Evolutionary conservation across 2,888 invertebrate species (phyloP).

Genomic region (Baccha elongata): DNA sequence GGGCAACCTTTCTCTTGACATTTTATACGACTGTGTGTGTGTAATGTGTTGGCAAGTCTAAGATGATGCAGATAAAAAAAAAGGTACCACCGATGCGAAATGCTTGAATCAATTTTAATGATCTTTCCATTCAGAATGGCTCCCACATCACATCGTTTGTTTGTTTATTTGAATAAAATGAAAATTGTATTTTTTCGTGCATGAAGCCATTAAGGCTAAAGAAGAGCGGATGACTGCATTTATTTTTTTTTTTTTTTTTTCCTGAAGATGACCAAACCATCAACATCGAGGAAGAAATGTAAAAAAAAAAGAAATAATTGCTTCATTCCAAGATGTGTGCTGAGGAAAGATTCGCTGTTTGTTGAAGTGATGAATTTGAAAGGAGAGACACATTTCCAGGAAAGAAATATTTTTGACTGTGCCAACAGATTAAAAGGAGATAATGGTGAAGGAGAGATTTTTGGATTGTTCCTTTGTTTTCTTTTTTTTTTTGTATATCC

Average conservation of each 20-base stretch:
- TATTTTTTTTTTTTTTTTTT: not conserved
- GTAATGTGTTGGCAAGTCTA: conserved; percentile 2
- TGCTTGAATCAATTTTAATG: conserved; percentile 76
- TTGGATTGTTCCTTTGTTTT: not conserved
- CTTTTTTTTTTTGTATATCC: not conserved
- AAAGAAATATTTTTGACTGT: conserved; percentile 31
- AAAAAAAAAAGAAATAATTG: conserved; percentile 55
- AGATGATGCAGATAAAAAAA: conserved; percentile 11
- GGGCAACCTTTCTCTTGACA: conserved; percentile 32
- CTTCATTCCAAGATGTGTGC: conserved; percentile 54
- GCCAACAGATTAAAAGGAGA: conserved; percentile 48
- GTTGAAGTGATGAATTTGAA: conserved; percentile 55
- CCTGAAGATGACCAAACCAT: conserved; percentile 16
- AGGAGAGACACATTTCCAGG: conserved; percentile 54
- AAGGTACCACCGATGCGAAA: conserved; percentile 10
- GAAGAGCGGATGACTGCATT: conserved; percentile 20
- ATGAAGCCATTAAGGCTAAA: conserved; percentile 66
- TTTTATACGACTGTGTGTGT: not conserved
- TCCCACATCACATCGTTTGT: conserved; percentile 72
- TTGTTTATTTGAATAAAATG: conserved; percentile 71
- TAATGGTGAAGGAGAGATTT: conserved; percentile 20
- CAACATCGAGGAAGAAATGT: not conserved
- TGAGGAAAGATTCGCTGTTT: conserved; percentile 29
- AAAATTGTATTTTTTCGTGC: conserved; percentile 58
- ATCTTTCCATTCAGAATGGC: conserved; percentile 74